Evolutionary conservation across 2,888 invertebrate species (phyloP).

Genomic region (Hypsopygia costalis): DNA sequence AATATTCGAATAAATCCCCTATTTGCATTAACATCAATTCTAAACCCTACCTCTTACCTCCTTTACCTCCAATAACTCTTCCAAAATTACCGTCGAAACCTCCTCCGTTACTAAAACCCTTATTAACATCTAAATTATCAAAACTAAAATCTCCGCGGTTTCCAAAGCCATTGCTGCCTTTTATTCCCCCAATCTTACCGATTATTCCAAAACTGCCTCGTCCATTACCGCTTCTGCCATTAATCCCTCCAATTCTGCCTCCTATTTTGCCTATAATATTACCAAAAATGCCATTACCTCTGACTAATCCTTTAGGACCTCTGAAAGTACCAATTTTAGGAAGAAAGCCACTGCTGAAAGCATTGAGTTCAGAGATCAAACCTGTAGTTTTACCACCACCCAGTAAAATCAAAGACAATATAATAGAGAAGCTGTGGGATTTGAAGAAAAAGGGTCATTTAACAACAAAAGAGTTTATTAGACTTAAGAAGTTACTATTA

Average conservation of each 20-base stretch:
- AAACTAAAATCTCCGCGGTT: slow-evolving; percentile 13
- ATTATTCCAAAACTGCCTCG: slow-evolving; percentile 21
- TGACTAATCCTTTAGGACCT: slow-evolving; percentile 26
- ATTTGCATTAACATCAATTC: slow-evolving; percentile 43
- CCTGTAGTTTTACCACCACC: slow-evolving; percentile 22
- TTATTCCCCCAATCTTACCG: slow-evolving; percentile 22
- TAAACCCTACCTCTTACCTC: slow-evolving; percentile 14
- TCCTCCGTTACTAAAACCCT: slow-evolving; percentile 15
- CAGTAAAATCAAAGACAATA: slow-evolving; percentile 21
- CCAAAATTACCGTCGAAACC: slow-evolving; percentile 26
- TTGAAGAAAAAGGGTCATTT: slow-evolving; percentile 44
- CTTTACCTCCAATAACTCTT: slow-evolving; percentile 21
- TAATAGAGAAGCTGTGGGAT: slow-evolving; percentile 38
- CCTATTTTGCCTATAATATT: slow-evolving; percentile 15
- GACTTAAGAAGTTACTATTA: slow-evolving; percentile 42
- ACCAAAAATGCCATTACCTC: slow-evolving; percentile 24
- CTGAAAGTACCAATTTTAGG: slow-evolving; percentile 34
- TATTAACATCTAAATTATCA: slow-evolving; percentile 20
- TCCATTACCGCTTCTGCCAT: slow-evolving; percentile 23
- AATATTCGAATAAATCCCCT: slow-evolving; percentile 37
- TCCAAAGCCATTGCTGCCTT: slow-evolving; percentile 9
- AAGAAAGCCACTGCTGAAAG: slow-evolving; percentile 29
- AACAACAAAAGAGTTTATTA: slow-evolving; percentile 38
- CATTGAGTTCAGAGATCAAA: slow-evolving; percentile 31
- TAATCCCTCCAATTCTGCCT: slow-evolving; percentile 22